Evolutionary conservation across 2,888 invertebrate species (phyloP).

Genomic region (Polyploca ridens): DNA sequence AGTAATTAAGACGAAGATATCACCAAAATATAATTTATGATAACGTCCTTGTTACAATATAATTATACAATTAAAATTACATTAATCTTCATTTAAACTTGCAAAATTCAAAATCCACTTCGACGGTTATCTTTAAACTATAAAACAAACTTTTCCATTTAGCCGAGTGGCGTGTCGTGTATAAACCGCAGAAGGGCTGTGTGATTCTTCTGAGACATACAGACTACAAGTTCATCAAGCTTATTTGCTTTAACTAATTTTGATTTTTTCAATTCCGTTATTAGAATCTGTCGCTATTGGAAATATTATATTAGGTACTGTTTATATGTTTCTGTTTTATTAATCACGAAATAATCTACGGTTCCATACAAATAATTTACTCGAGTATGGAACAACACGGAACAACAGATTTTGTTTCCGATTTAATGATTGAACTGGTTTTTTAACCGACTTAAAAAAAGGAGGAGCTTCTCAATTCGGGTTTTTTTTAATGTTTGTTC

Average conservation of each 20-base stretch:
- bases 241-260: background rate
- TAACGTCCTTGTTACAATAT: constrained; percentile 15
- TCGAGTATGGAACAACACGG: too few relatives aligned
- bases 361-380: too few relatives aligned
- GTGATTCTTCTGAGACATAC: constrained; percentile 44
- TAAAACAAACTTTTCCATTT: constrained; percentile 63
- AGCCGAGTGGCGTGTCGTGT: constrained; percentile 50
- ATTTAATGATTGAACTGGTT: too few relatives aligned
- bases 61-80: constrained; percentile 36
- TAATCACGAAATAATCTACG: too few relatives aligned
- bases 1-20: background rate
- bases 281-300: too few relatives aligned
- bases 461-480: too few relatives aligned
- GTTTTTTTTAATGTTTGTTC: too few relatives aligned
- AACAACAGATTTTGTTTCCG: too few relatives aligned
- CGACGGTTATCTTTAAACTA: constrained; percentile 43
- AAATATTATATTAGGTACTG: too few relatives aligned
- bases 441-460: too few relatives aligned
- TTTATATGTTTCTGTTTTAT: too few relatives aligned
- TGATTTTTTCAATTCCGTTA: background rate
- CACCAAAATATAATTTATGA: background rate
- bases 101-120: constrained; percentile 46
- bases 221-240: constrained; percentile 16
- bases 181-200: constrained; percentile 49
- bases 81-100: constrained; percentile 58